Base-by-base conservation (phyloP, 2,888 invertebrate genomes). In the Ischnura elegans region DNA sequence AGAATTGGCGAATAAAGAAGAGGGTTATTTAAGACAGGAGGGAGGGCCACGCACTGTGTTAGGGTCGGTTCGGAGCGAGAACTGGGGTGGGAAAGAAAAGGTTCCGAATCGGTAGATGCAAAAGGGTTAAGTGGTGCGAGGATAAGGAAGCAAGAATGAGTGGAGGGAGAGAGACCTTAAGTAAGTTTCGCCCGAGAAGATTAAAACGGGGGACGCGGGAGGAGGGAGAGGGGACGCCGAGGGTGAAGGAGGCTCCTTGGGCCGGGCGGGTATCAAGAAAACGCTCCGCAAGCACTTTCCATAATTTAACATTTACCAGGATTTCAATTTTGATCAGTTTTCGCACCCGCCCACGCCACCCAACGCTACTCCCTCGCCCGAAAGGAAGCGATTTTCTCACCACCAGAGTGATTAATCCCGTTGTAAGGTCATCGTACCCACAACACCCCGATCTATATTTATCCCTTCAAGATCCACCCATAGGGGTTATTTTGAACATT, bases 261-360 rank as follows among this genome's bases (percentile, higher is more conserved):
- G 76, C 29, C 16, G 76, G 36, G 36, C 13, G 29, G 29, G 76
- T 29, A 76, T 76, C 76, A 76, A 76, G 76, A 76, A n/a, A 25
- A 76, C 25, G 76, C 76, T 76, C 76, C 25, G 13, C 76, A 76
- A 76, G 76, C 76, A 76, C 76, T 76, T 76, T 76, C 76, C 76
- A 76, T 76, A 76, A 76, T 76, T 76, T 76, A 76, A 76, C 76
- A 76, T 76, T 76, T 36, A 76, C 36, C 76, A 76, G 76, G 36
- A 76, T 76, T 76, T 36, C 76, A 76, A 76, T 76, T 76, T 76
- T 76, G 76, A 76, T 76, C 76, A 36, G 76, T 36, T 61, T 76
- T 5, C 76, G 36, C 29, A 5, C 76, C n/a, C n/a, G n/a, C 13
- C 36, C 51, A 5, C 13, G 2, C 51, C 51, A 2, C 8, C 13